Evolutionary conservation across 92 coral and sea anemone genomes (phyloP).

Genomic region (Bergia puertoricense): DNA sequence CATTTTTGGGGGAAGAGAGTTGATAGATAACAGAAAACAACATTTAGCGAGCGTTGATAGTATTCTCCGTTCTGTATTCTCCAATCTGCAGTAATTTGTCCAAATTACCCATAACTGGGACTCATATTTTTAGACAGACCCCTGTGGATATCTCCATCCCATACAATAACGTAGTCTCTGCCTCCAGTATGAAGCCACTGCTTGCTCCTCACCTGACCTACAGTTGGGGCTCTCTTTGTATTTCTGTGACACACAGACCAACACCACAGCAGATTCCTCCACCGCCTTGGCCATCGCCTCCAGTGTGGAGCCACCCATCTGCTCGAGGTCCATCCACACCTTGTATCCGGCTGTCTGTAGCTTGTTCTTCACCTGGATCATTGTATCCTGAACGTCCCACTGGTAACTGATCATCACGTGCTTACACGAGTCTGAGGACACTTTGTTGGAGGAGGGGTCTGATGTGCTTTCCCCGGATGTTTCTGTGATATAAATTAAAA

Average conservation of each 20-base stretch:
- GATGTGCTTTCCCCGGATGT: not conserved
- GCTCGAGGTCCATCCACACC: constrained; percentile 90
- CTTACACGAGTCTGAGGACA: constrained; percentile 18
- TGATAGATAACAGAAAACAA: too few relatives aligned
- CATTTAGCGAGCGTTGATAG: too few relatives aligned
- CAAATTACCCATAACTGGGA: not conserved
- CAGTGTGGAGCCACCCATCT: constrained; percentile 88
- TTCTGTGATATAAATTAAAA: not conserved
- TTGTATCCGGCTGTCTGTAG: constrained; percentile 74
- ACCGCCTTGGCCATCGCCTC: constrained; percentile 89
- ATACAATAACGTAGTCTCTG: not conserved
- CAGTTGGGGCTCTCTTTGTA: constrained; percentile 89
- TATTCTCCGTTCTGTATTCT: too few relatives aligned
- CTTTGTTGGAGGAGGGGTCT: not conserved
- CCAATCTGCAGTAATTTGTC: not conserved
- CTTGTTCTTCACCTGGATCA: constrained; percentile 69
- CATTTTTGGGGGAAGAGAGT: too few relatives aligned
- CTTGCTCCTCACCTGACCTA: constrained; percentile 56
- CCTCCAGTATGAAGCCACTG: not conserved
- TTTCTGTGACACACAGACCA: constrained; percentile 88
- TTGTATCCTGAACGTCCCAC: constrained; percentile 75
- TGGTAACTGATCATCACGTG: constrained; percentile 89
- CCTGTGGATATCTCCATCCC: not conserved
- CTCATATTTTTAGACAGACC: not conserved
- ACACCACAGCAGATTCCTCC: constrained; percentile 77